Percentiles rank a stretch among this genome's conserved stretches.
Conservation (phyloP, 2,888 invertebrate species). For the Drosophila recens region DNA sequence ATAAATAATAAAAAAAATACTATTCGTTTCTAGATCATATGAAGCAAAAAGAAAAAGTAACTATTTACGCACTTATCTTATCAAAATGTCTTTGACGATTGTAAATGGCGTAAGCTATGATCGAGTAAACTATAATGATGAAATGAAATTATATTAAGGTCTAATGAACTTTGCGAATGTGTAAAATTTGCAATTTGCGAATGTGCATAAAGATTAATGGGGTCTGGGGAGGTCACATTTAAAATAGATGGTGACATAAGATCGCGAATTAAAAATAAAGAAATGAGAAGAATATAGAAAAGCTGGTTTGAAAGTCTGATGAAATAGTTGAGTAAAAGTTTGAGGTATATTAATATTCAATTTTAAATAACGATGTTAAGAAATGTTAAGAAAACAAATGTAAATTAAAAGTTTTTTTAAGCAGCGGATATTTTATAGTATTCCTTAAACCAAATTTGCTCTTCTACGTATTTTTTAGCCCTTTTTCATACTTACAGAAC, state of each 20-base stretch:
- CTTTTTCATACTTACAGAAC: not conserved
- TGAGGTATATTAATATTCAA: too few species aligned
- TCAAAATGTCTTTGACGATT: slow-evolving; percentile 20
- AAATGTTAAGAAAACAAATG: too few species aligned
- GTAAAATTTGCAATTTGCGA: slow-evolving; percentile 24
- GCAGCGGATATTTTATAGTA: not conserved
- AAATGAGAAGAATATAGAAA: slow-evolving; percentile 1
- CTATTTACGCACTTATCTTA: slow-evolving; percentile 41
- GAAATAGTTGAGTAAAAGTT: slow-evolving; percentile 3
- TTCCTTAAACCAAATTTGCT: not conserved
- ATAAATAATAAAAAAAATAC: slow-evolving; percentile 48
- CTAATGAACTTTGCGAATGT: slow-evolving; percentile 20
- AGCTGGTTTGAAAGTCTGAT: not conserved
- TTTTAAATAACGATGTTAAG: too few species aligned
- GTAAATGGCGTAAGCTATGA: slow-evolving; percentile 14
- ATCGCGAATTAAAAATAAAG: slow-evolving; percentile 14
- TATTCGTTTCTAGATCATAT: slow-evolving; percentile 38
- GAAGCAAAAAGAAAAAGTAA: slow-evolving; percentile 7
- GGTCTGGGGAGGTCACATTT: slow-evolving; percentile 30
- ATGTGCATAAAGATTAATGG: slow-evolving; percentile 26
- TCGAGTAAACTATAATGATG: slow-evolving; percentile 11
- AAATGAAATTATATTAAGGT: slow-evolving; percentile 2
- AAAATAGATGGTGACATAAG: slow-evolving; percentile 27
- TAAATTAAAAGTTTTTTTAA: not conserved
- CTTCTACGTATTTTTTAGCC: not conserved